phyloP scores from a whole-genome alignment of 2,797 vertebrate species.

The Dendrocincla tyrannina region DNA sequence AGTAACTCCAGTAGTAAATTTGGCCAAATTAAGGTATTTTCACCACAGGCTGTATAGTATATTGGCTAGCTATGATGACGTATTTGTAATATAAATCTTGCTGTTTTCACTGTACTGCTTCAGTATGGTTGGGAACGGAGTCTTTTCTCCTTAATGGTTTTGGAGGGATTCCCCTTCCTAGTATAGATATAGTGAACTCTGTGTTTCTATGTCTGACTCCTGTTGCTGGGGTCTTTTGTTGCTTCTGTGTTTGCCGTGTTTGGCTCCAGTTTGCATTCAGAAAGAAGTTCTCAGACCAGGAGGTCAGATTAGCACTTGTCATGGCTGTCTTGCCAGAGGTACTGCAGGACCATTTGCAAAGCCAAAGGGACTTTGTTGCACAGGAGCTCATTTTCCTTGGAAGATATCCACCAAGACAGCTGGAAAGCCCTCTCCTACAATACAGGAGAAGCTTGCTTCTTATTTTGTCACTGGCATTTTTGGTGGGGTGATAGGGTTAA shows the following conservation, averaged over 20 bases:
- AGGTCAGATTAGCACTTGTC: not conserved
- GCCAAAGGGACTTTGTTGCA: not conserved
- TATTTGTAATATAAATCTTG: not conserved
- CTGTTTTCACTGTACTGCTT: not conserved
- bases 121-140: not conserved
- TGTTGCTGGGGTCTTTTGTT: not conserved
- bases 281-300: not conserved
- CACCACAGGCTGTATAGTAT: not conserved
- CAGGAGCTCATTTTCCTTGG: not conserved
- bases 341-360: not conserved
- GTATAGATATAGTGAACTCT: not conserved
- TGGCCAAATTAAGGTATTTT: not conserved
- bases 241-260: not conserved
- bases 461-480: not conserved
- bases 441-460: not conserved
- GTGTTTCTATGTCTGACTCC: not conserved
- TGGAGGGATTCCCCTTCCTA: not conserved
- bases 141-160: not conserved
- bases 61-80: not conserved
- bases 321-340: not conserved
- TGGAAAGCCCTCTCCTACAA: not conserved
- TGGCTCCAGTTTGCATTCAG: not conserved
- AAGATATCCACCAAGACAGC: not conserved
- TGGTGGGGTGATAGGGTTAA: conserved; percentile 48
- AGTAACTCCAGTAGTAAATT: not conserved